These are phyloP conservation scores for Halocaridina rubra DNA, from an alignment of 2,888 invertebrate genomes.

Conservation along the genomic window DNA sequence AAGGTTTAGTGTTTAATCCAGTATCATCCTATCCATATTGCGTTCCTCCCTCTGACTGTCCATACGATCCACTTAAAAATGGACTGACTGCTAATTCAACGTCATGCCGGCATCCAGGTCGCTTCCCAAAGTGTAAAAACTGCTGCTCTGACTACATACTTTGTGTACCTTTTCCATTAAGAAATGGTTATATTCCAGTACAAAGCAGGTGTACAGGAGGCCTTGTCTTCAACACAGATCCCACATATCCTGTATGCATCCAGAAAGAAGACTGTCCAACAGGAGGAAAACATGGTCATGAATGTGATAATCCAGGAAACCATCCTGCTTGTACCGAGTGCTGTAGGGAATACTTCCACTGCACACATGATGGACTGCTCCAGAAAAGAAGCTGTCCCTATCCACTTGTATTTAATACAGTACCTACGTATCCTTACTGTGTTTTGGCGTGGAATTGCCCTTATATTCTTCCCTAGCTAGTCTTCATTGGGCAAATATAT, in stretches of 20 bases:
- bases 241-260: conserved; percentile 30
- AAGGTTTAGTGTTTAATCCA: conserved; percentile 34
- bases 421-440: conserved; percentile 24
- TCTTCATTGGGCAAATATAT: too few species aligned
- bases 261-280: conserved; percentile 1
- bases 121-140: conserved; percentile 31
- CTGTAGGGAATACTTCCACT: conserved; percentile 34
- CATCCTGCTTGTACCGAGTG: conserved; percentile 37
- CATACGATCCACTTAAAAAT: conserved; percentile 20
- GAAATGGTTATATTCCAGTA: conserved; percentile 4
- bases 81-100: conserved; percentile 19
- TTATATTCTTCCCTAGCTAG: conserved; percentile 3
- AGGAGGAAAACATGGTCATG: neutral
- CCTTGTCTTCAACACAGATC: conserved; percentile 42
- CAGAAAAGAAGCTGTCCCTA: conserved; percentile 15
- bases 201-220: conserved; percentile 10
- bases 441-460: conserved; percentile 49
- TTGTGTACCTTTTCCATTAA: neutral
- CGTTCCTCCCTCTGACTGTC: conserved; percentile 29
- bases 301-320: conserved; percentile 15
- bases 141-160: conserved; percentile 39
- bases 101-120: conserved; percentile 34
- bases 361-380: conserved; percentile 18
- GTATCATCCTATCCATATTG: conserved; percentile 38
- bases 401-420: conserved; percentile 35